phyloP scores from a whole-genome alignment of 1,140 invertebrate genomes.

The Stenopsyche tienmushanensis region DNA sequence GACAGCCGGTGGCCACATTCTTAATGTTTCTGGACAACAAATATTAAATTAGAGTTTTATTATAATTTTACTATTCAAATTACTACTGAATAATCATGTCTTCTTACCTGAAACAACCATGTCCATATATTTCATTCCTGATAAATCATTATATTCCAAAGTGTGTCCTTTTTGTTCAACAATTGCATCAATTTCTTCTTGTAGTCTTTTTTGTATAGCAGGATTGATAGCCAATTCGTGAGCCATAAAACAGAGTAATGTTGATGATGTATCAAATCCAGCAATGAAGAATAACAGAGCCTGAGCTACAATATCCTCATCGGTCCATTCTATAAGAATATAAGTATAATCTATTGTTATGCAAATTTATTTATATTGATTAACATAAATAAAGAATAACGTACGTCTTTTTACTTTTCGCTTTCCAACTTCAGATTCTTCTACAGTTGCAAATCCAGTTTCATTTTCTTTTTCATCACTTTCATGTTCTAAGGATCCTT shows the following conservation, averaged over 20 bases:
- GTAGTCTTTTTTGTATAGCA: constrained; percentile 52
- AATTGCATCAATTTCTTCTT: constrained; percentile 46
- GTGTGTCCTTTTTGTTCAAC: constrained; percentile 41
- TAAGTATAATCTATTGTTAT: constrained; percentile 15
- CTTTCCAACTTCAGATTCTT: constrained; percentile 43
- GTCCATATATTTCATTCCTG: constrained; percentile 56
- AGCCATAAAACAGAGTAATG: constrained; percentile 46
- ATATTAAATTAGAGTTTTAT: not conserved
- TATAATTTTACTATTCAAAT: too few relatives aligned
- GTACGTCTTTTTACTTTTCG: constrained; percentile 31
- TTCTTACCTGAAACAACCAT: constrained; percentile 57
- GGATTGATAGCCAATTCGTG: constrained; percentile 58
- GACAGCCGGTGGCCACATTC: constrained; percentile 53
- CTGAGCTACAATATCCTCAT: constrained; percentile 65
- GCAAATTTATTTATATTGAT: not conserved
- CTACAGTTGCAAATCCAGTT: constrained; percentile 45
- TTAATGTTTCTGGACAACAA: constrained; percentile 51
- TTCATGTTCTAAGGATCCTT: constrained; percentile 38
- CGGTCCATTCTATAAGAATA: constrained; percentile 52
- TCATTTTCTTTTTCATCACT: not conserved
- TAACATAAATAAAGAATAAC: not conserved
- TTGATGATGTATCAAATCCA: constrained; percentile 61
- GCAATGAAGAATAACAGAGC: constrained; percentile 63
- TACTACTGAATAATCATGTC: too few relatives aligned
- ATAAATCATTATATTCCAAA: constrained; percentile 49